Conservation (phyloP, 1,140 invertebrate genomes). For the Ptiloglossa arizonensis region DNA sequence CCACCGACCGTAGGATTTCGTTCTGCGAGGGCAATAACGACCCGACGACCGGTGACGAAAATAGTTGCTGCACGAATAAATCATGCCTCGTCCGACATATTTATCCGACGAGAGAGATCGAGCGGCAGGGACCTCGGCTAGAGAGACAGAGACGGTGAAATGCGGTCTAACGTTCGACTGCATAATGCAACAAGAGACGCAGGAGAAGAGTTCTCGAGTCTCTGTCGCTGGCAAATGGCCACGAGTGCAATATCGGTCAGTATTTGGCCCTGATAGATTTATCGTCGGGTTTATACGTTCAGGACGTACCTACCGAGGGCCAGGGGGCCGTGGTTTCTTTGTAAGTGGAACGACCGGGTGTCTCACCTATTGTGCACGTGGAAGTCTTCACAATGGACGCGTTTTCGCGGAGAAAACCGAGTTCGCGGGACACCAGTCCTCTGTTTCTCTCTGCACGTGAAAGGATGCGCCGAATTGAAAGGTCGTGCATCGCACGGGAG, state of each 20-base stretch:
- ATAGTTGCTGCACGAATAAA: constrained; percentile 61
- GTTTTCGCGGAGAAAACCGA: constrained; percentile 45
- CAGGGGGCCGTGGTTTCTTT: constrained; percentile 9
- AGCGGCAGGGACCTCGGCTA: neutral
- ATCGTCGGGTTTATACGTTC: constrained; percentile 44
- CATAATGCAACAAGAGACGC: constrained; percentile 55
- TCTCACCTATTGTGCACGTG: constrained; percentile 36
- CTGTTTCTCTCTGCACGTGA: neutral
- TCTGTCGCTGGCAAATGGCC: constrained; percentile 58
- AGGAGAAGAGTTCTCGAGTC: constrained; percentile 15
- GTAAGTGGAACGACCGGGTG: constrained; percentile 30
- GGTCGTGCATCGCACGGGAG: neutral
- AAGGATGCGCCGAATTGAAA: constrained; percentile 19
- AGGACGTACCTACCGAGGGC: neutral
- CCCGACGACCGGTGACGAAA: constrained; percentile 44
- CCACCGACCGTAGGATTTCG: constrained; percentile 30
- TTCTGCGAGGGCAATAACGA: constrained; percentile 30
- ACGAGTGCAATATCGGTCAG: constrained; percentile 59
- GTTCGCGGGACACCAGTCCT: too few species aligned
- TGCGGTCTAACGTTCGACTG: constrained; percentile 36
- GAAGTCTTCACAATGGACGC: constrained; percentile 14
- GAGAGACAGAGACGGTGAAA: constrained; percentile 14
- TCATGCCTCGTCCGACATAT: constrained; percentile 54
- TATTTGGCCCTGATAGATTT: constrained; percentile 64
- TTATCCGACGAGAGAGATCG: constrained; percentile 25